Evolutionary conservation across 2,797 vertebrate species (phyloP).

Genomic region (Hydrolagus colliei): DNA sequence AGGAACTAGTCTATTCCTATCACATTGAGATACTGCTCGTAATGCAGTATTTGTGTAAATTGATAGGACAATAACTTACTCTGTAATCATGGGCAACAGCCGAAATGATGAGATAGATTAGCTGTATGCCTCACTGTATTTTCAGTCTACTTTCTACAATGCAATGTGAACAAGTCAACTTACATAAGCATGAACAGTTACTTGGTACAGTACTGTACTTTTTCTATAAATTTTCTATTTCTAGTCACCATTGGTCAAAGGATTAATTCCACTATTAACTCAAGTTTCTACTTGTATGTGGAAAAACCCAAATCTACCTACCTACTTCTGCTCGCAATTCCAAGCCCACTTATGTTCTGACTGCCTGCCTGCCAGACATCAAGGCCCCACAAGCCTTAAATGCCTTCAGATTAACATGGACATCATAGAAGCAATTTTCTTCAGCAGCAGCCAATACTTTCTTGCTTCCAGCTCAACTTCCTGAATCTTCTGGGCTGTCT

Average conservation of each 20-base stretch:
- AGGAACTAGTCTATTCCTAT: not conserved
- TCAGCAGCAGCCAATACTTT: too few relatives aligned
- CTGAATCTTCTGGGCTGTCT: too few relatives aligned
- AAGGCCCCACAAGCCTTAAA: too few relatives aligned
- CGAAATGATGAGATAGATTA: not conserved
- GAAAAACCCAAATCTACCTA: too few relatives aligned
- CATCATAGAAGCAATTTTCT: too few relatives aligned
- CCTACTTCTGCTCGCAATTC: too few relatives aligned
- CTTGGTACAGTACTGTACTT: not conserved
- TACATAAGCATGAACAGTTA: not conserved
- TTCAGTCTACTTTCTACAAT: not conserved
- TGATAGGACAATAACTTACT: not conserved
- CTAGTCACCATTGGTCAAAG: not conserved
- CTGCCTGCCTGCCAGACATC: too few relatives aligned
- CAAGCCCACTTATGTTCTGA: too few relatives aligned
- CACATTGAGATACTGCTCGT: not conserved
- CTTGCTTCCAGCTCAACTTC: too few relatives aligned
- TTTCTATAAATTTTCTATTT: not conserved
- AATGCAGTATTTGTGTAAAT: not conserved
- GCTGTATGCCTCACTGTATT: not conserved
- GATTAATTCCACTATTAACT: not conserved
- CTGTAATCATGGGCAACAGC: not conserved
- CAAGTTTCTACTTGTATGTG: not conserved
- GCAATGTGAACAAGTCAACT: not conserved
- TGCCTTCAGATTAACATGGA: too few relatives aligned